Percentiles rank a stretch among this genome's conserved stretches.
Conservation (phyloP, 1,140 invertebrate species). For the Lerema accius region DNA sequence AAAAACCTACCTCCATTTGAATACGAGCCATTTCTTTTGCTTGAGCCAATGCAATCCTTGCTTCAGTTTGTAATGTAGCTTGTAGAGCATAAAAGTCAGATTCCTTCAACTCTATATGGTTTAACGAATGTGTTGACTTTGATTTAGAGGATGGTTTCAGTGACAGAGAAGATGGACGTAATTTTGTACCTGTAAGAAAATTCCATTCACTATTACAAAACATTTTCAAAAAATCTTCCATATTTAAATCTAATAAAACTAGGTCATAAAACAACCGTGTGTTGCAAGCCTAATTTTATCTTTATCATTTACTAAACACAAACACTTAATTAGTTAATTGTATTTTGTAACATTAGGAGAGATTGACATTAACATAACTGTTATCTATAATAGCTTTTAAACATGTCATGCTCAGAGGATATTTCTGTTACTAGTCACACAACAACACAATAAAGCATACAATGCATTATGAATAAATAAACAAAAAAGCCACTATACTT, state of each 20-base stretch:
- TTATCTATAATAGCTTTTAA: no score
- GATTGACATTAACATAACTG: no score
- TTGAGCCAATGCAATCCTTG: constrained; percentile 94
- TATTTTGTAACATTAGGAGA: no score
- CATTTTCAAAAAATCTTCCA: no score
- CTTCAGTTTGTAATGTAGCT: constrained; percentile 94
- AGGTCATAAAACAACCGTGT: no score
- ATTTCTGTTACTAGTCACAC: no score
- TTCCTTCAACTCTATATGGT: constrained; percentile 77
- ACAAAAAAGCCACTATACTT: not conserved
- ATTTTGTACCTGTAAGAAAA: constrained; percentile 61
- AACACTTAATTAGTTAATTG: no score
- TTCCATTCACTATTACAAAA: no score
- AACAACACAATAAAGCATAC: not conserved
- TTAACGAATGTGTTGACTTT: constrained; percentile 68
- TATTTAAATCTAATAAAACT: no score
- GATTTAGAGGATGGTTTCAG: constrained; percentile 61
- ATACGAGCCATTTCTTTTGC: constrained; percentile 96
- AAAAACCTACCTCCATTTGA: constrained; percentile 97
- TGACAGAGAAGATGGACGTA: constrained; percentile 69
- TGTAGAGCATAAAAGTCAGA: constrained; percentile 92
- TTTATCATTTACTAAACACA: no score
- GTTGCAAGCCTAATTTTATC: no score
- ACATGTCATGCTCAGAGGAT: no score
- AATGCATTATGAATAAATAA: not conserved